Base-by-base conservation (phyloP, 2,797 vertebrate genomes). In the Silurus lanzhouensis region DNA sequence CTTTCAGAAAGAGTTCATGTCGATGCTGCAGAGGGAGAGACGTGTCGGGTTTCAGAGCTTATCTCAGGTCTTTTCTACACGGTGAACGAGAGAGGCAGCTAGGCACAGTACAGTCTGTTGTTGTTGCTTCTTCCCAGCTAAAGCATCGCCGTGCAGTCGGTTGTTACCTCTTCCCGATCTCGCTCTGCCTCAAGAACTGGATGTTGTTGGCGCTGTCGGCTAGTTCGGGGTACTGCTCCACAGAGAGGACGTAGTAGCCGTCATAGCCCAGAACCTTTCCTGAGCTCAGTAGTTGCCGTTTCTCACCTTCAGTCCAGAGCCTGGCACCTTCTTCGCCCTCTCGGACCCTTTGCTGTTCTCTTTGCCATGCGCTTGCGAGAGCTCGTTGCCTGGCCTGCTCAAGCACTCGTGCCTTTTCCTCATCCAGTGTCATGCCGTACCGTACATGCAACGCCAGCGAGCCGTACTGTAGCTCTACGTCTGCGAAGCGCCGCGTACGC, bases 181-280 rank as follows among this genome's bases (percentile, higher is more conserved):
- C 98, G 15, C 97, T 99, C 96, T 99, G 98, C 91, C 98, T 95
- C 89, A 99, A 94, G 93, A 99, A 99, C 94, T 99, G 98, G 92
- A 99, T 97, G 93, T 99, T 99, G 94, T 98, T 99, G 83, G 97
- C 97, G 38, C 97, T 99, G 96, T 99, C 98, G 19, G 98, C 98
- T 85, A 99, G 95, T 95, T 99, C 98, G 0, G 98, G 97, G 95
- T 99, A 99, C 96, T 99, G 98, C 96, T 99, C 98, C 93, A 99
- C 97, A 25, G 98, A 99, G 91, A 99, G 94, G 92, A 99, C 96
- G 91, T 99, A 99, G 96, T 99, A 99, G 90, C 98, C 98, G 60
- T 99, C 98, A 0, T 98, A 98, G 84, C 98, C 98, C 94, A 98
- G 93, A 88, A 99, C 98, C 91, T 98, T 98, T 52, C 98, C 98